These are phyloP conservation scores for Chrysolina americana DNA, from an alignment of 2,888 invertebrate species.

Conservation along the genomic window DNA sequence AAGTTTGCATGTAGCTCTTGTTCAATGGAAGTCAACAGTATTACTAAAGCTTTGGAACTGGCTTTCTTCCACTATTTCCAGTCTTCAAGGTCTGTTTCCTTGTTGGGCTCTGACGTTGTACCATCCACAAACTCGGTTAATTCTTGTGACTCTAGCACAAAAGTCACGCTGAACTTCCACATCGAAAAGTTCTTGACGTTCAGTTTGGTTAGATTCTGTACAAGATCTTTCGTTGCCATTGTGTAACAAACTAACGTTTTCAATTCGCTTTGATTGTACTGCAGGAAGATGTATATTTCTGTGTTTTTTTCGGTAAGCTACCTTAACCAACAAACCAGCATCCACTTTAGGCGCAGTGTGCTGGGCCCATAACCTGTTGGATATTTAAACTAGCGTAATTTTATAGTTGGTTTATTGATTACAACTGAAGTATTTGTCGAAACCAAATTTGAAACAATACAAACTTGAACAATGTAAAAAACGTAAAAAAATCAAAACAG, in stretches of 20 bases:
- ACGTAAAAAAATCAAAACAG: too few relatives aligned
- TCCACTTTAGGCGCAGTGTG: slow-evolving; percentile 77
- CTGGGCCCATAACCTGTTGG: slow-evolving; percentile 82
- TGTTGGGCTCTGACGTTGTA: slow-evolving; percentile 30
- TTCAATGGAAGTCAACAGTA: slow-evolving; percentile 28
- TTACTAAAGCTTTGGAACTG: slow-evolving; percentile 32
- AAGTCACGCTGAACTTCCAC: slow-evolving; percentile 38
- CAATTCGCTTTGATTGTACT: not conserved
- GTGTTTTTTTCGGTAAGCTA: not conserved
- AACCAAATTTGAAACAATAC: too few relatives aligned
- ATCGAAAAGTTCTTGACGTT: slow-evolving; percentile 33
- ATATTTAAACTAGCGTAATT: not conserved
- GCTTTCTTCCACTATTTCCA: slow-evolving; percentile 26
- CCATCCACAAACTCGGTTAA: slow-evolving; percentile 27
- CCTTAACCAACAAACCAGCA: slow-evolving; percentile 5
- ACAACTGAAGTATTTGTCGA: too few relatives aligned
- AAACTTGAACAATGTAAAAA: too few relatives aligned
- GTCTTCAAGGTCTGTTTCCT: slow-evolving; percentile 18
- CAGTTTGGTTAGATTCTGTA: slow-evolving; percentile 35
- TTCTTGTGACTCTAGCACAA: slow-evolving; percentile 33
- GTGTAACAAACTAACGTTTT: slow-evolving; percentile 19
- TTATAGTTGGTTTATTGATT: too few relatives aligned
- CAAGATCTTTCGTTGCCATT: slow-evolving; percentile 23
- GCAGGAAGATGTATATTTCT: not conserved
- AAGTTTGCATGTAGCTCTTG: not conserved